Evolutionary conservation across 2,888 invertebrate genomes (phyloP).

Genomic region (Acheta domesticus): DNA sequence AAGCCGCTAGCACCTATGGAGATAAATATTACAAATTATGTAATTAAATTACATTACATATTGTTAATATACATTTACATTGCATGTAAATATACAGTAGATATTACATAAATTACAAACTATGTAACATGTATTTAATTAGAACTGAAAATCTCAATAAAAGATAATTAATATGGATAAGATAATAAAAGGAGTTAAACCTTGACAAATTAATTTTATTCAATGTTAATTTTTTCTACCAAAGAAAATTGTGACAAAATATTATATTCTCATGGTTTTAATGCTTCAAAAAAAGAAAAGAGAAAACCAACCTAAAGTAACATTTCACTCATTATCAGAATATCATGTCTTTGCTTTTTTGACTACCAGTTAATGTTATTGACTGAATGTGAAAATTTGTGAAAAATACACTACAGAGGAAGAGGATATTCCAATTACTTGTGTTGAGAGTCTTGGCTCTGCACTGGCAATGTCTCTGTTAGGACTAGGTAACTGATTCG

Average conservation of each 20-base stretch:
- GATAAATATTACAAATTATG: conserved; percentile 11
- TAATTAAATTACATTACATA: neutral
- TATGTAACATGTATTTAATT: neutral
- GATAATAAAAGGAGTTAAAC: too few relatives aligned
- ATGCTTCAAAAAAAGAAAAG: too few relatives aligned
- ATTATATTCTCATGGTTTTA: too few relatives aligned
- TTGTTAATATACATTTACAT: neutral
- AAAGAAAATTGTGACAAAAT: neutral
- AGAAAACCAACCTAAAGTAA: too few relatives aligned
- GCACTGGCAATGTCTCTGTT: conserved; percentile 25
- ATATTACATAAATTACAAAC: neutral
- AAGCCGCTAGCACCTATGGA: conserved; percentile 33
- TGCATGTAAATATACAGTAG: neutral
- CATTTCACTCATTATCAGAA: too few relatives aligned
- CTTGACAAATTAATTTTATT: too few relatives aligned
- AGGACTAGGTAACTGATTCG: conserved; percentile 24
- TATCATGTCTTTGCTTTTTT: too few relatives aligned
- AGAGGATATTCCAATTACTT: conserved; percentile 24
- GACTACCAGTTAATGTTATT: too few relatives aligned
- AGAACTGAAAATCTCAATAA: too few relatives aligned
- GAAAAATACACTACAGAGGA: too few relatives aligned
- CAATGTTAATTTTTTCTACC: neutral
- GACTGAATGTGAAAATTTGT: too few relatives aligned
- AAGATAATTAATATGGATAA: too few relatives aligned
- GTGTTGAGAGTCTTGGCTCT: conserved; percentile 29